Base-by-base conservation (phyloP, 2,797 vertebrate species). In the Sardinella longiceps region DNA sequence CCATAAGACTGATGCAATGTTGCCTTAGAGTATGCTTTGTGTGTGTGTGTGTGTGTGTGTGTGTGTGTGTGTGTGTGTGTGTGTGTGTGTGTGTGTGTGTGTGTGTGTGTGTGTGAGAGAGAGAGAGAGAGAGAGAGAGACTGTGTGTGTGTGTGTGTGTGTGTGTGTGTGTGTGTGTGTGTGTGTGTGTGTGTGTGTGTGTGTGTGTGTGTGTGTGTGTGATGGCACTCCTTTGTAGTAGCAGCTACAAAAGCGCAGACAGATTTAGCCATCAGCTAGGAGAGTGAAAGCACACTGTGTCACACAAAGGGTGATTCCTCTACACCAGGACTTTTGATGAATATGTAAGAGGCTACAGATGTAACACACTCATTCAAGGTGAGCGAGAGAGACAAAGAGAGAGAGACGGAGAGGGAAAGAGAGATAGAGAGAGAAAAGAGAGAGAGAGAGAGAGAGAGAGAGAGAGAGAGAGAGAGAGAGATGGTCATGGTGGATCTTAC, bases 281-380 rank as follows among this genome's bases (percentile, higher is more conserved):
- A 3, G 70, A 15, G 63, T 12, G 70, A 77, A 77, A 43, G 37
- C 66, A 37, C 66, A 18, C 39, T 0, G 18, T 74, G 66, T 74
- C 66, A 74, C 66, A 74, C 66, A 20, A 39, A 10, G 66, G 66
- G 66, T 74, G 66, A 74, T 74, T 74, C 37, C 66, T 39, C 66
- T 74, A 33, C 18, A 18, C 33, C 66, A 33, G 11, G 63, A 33
- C 37, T 18, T 20, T 39, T 74, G 33, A 74, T 74, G 66, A 74
- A 74, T 74, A 74, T 74, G 66, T 74, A 74, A 15, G 66, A 74
- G 15, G 33, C 9, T 15, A 15, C 1, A 33, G 39, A 39, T 15
- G 15, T 74, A 33, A 39, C 23, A 33, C 66, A 74, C 70, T 43
- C 70, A 39, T 20, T 77, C 70, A 77, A 77, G 37, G 70, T 77